Conservation (phyloP, 2,888 invertebrate genomes). For the Bimastos eiseni region DNA sequence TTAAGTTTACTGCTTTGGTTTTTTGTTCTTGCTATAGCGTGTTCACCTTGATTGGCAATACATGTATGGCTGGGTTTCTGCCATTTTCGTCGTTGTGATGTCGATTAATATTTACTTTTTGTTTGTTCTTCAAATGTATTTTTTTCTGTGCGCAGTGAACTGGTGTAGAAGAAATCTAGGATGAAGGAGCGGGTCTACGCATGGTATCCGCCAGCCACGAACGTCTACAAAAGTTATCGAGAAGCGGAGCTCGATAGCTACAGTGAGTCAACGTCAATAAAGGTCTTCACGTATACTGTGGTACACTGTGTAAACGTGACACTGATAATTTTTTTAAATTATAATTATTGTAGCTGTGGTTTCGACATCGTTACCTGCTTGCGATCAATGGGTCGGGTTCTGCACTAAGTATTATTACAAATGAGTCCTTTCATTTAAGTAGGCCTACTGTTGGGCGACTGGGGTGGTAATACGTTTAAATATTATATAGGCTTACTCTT, state of each 20-base stretch:
- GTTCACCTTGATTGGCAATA: too few relatives aligned
- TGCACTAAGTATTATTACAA: background rate
- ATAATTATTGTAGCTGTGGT: background rate
- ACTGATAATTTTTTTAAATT: too few relatives aligned
- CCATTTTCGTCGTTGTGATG: too few relatives aligned
- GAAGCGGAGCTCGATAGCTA: background rate
- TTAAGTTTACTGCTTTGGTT: too few relatives aligned
- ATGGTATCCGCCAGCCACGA: constrained; percentile 54
- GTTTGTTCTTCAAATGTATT: background rate
- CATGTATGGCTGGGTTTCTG: too few relatives aligned
- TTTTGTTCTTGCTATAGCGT: too few relatives aligned
- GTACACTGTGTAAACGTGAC: background rate
- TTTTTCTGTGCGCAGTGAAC: background rate
- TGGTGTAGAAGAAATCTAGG: background rate
- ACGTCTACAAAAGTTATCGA: constrained; percentile 29
- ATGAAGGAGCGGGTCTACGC: constrained; percentile 48
- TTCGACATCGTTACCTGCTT: background rate
- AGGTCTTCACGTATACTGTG: background rate
- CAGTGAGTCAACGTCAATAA: background rate
- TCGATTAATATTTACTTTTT: too few relatives aligned
- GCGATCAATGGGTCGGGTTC: background rate
- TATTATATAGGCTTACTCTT: too few relatives aligned
- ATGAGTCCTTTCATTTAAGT: too few relatives aligned
- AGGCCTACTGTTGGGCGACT: too few relatives aligned
- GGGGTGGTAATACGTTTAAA: too few relatives aligned